Evolutionary conservation across 2,797 vertebrate genomes (phyloP).

Genomic region (Silurus aristotelis): DNA sequence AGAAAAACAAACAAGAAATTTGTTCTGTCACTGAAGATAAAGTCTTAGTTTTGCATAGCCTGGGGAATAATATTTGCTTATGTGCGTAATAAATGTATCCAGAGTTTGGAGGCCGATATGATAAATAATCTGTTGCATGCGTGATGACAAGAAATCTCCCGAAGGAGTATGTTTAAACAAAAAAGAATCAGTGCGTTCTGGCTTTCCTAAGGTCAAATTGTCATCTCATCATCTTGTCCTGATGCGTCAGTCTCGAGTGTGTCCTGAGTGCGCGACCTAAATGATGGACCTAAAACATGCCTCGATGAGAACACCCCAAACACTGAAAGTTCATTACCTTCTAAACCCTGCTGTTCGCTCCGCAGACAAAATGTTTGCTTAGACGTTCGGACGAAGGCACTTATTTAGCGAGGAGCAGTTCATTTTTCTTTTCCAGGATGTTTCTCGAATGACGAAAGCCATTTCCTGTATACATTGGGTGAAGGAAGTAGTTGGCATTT

Average conservation of each 20-base stretch:
- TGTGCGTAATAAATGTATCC: neutral
- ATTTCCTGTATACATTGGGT: constrained; percentile 54
- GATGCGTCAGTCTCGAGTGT: neutral
- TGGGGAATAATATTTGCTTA: neutral
- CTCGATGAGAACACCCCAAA: constrained; percentile 30
- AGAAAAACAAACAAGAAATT: neutral
- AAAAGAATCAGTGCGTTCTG: constrained; percentile 14
- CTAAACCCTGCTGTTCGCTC: constrained; percentile 38
- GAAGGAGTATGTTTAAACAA: constrained; percentile 23
- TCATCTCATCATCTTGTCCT: constrained; percentile 11
- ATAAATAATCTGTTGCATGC: neutral
- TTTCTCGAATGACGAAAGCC: constrained; percentile 41
- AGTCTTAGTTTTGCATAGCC: neutral
- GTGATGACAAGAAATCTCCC: neutral
- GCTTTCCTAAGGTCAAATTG: constrained; percentile 24
- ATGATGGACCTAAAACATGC: neutral
- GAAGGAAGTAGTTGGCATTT: constrained; percentile 65
- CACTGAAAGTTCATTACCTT: constrained; percentile 52
- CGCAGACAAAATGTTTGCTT: constrained; percentile 64
- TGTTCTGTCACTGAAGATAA: neutral
- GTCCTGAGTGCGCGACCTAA: neutral
- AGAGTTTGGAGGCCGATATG: neutral
- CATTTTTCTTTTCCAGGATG: constrained; percentile 13
- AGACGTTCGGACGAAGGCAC: constrained; percentile 58
- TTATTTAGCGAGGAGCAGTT: constrained; percentile 5